Percentiles rank a stretch among this genome's conserved stretches.
phyloP scores from a whole-genome alignment of 2,888 invertebrate genomes.

The Rapana venosa region DNA sequence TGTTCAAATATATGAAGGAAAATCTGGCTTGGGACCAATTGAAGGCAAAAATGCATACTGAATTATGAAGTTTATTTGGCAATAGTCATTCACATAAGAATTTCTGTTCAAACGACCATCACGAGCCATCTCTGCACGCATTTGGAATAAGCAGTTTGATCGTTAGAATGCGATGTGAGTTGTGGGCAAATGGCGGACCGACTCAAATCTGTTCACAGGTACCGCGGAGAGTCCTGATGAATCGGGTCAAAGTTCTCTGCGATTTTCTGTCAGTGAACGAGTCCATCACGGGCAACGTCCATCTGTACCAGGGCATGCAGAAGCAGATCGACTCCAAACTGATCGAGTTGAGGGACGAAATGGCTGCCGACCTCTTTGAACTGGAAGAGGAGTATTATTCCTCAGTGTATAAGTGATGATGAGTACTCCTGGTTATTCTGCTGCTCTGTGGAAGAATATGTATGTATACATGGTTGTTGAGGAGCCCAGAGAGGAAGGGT shows the following conservation, averaged over 20 bases:
- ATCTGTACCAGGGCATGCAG: slow-evolving; percentile 92
- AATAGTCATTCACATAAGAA: too few species aligned
- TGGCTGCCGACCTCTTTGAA: slow-evolving; percentile 95
- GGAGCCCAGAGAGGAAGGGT: too few species aligned
- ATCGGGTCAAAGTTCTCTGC: slow-evolving; percentile 97
- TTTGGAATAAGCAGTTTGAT: too few species aligned
- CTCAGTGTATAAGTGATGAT: slow-evolving; percentile 73
- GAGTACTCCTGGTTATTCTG: not conserved
- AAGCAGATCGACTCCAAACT: slow-evolving; percentile 95
- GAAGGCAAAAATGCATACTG: too few species aligned
- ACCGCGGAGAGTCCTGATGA: slow-evolving; percentile 96
- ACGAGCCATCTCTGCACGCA: too few species aligned
- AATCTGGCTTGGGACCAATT: too few species aligned
- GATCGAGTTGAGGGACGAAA: slow-evolving; percentile 94
- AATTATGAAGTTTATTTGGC: too few species aligned
- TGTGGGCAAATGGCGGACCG: too few species aligned
- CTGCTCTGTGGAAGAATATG: not conserved
- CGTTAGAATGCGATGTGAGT: too few species aligned
- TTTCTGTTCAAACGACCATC: too few species aligned
- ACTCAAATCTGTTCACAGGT: too few species aligned
- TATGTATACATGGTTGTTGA: not conserved
- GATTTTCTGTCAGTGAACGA: slow-evolving; percentile 99
- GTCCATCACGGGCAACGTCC: slow-evolving; percentile 95
- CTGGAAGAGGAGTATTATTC: slow-evolving; percentile 93
- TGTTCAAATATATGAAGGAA: too few species aligned